Evolutionary conservation across 2,888 invertebrate species (phyloP).

Genomic region (Acrocyrtus sp.): DNA sequence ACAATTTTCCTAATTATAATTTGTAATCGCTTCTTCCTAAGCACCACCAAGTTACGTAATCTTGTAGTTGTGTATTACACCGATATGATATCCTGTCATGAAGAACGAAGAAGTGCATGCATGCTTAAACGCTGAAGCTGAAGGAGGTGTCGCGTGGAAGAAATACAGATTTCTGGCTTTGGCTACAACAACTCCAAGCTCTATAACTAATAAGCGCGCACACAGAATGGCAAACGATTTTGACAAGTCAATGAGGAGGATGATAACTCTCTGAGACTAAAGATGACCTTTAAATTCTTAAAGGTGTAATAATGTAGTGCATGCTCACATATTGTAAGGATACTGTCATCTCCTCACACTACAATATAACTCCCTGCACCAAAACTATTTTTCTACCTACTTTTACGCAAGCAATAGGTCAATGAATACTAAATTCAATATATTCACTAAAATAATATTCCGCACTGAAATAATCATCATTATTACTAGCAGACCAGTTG

Average conservation of each 20-base stretch:
- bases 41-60: too few relatives aligned
- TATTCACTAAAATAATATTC: not conserved
- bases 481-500: not conserved
- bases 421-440: not conserved
- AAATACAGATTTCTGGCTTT: not conserved
- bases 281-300: slow-evolving; percentile 13
- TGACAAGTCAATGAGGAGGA: not conserved
- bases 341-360: not conserved
- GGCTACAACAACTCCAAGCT: not conserved
- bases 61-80: too few relatives aligned
- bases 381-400: not conserved
- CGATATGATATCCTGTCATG: too few relatives aligned
- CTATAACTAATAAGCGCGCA: not conserved
- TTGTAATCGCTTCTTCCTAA: too few relatives aligned
- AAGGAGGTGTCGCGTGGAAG: not conserved
- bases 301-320: too few relatives aligned
- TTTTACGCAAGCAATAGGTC: not conserved
- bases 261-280: not conserved
- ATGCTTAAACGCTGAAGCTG: not conserved
- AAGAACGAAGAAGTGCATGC: not conserved
- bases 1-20: too few relatives aligned
- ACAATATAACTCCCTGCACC: not conserved
- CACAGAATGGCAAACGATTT: not conserved
- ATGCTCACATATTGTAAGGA: not conserved
- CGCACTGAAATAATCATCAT: not conserved